phyloP scores from a whole-genome alignment of 2,113 vertebrate genomes.

The Junco hyemalis region DNA sequence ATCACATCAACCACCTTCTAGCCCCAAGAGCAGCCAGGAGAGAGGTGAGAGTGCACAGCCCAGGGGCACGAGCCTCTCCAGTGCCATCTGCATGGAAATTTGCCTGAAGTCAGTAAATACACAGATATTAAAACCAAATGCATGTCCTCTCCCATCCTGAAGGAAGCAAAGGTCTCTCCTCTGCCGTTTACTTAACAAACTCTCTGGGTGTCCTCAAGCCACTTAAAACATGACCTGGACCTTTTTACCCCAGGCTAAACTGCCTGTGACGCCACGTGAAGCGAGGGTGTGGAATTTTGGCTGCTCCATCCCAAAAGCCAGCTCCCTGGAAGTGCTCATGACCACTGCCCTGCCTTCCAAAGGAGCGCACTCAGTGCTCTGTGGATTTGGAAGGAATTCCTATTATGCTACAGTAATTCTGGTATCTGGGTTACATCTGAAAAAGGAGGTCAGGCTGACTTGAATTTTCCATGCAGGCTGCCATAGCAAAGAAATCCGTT shows the following conservation, averaged over 20 bases:
- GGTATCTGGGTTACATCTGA: slow-evolving; percentile 69
- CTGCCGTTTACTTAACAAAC: not conserved
- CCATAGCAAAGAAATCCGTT: slow-evolving; percentile 66
- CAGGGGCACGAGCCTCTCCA: not conserved
- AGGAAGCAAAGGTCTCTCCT: not conserved
- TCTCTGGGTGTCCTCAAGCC: not conserved
- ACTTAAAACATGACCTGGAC: slow-evolving; percentile 45
- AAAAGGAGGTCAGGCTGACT: slow-evolving; percentile 70
- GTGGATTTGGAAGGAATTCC: slow-evolving; percentile 73
- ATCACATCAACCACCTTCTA: not conserved
- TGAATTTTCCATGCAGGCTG: slow-evolving; percentile 66
- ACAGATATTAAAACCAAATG: not conserved
- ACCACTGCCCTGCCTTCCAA: slow-evolving; percentile 26
- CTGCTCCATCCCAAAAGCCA: not conserved
- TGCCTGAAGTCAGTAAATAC: not conserved
- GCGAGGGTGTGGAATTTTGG: not conserved
- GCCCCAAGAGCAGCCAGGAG: not conserved
- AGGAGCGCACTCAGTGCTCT: slow-evolving; percentile 26
- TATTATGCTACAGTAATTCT: slow-evolving; percentile 72
- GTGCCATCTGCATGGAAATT: not conserved
- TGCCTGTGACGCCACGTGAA: not conserved
- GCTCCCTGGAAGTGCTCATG: not conserved
- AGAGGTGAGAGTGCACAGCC: not conserved
- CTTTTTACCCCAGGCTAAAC: not conserved
- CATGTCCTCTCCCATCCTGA: not conserved